A percentile compares a stretch with the other conserved stretches of the same genome.
phyloP scores from a whole-genome alignment of 1,140 invertebrate genomes.

The Thalassaphorura encarpata region DNA sequence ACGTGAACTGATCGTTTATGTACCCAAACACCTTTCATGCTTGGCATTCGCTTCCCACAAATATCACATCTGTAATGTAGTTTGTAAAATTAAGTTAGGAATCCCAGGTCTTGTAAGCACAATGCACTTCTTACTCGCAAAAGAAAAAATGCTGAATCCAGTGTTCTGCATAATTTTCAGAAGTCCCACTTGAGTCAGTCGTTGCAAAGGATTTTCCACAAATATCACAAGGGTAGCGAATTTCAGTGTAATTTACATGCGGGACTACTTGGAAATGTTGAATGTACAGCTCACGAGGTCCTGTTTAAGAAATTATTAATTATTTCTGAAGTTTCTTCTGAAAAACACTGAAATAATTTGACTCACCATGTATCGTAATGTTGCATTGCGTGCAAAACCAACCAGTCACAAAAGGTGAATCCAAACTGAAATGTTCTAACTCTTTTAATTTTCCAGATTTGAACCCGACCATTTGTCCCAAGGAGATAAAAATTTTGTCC shows the following conservation, averaged over 20 bases:
- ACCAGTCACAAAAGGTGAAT: slow-evolving; percentile 11
- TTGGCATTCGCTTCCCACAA: slow-evolving; percentile 22
- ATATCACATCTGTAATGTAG: slow-evolving; percentile 13
- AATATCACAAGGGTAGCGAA: slow-evolving; percentile 23
- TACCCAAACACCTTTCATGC: slow-evolving; percentile 25
- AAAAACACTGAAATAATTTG: no score
- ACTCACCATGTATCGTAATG: slow-evolving; percentile 18
- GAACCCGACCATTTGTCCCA: slow-evolving; percentile 19
- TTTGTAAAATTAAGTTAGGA: background rate
- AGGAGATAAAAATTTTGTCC: slow-evolving; percentile 22
- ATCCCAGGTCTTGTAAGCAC: background rate
- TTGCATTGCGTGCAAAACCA: slow-evolving; percentile 24
- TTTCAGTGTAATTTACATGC: slow-evolving; percentile 13
- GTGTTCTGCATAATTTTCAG: slow-evolving; percentile 20
- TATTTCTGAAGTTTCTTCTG: no score
- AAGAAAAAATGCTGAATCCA: slow-evolving; percentile 29
- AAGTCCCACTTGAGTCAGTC: slow-evolving; percentile 3
- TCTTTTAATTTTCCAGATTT: slow-evolving; percentile 24
- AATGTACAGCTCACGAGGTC: slow-evolving; percentile 3
- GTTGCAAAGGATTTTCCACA: slow-evolving; percentile 16
- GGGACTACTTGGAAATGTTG: slow-evolving; percentile 16
- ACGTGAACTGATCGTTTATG: slow-evolving; percentile 22
- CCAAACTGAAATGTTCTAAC: slow-evolving; percentile 8
- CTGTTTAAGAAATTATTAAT: background rate
- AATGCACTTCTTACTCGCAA: slow-evolving; percentile 8